Percentiles rank a stretch among this genome's conserved stretches.
Evolutionary conservation across 2,797 vertebrate genomes (phyloP).

Genomic region (Gymnodraco acuticeps): DNA sequence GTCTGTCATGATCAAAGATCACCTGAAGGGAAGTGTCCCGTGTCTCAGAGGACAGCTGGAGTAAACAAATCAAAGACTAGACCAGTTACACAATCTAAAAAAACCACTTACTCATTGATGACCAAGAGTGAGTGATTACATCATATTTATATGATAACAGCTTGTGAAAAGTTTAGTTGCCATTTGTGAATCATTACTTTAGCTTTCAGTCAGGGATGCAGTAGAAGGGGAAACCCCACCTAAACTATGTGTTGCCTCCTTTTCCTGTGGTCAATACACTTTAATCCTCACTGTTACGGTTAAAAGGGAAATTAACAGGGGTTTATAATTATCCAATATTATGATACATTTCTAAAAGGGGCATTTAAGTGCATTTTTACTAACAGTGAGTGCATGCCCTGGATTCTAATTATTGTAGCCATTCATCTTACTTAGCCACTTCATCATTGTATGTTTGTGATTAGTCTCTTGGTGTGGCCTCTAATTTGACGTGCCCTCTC

Average conservation of each 20-base stretch:
- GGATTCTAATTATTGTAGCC: background rate
- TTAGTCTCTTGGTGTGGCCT: background rate
- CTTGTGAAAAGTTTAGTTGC: background rate
- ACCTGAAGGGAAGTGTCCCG: background rate
- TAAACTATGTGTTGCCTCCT: slow-evolving; percentile 2
- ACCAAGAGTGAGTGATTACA: background rate
- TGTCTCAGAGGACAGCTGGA: background rate
- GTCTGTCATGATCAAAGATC: background rate
- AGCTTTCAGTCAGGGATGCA: slow-evolving; percentile 12
- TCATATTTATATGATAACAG: background rate
- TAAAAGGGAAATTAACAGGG: background rate
- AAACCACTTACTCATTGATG: background rate
- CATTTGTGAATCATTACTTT: slow-evolving; percentile 3
- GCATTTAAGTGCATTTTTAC: background rate
- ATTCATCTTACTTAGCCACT: background rate
- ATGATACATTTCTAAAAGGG: background rate
- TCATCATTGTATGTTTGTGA: slow-evolving; percentile 8
- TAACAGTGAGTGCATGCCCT: background rate
- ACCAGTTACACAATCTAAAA: background rate
- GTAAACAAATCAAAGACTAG: background rate
- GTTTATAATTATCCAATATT: too few relatives aligned
- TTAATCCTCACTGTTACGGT: background rate
- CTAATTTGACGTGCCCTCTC: slow-evolving; percentile 24
- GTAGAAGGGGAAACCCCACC: slow-evolving; percentile 38
- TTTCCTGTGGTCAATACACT: slow-evolving; percentile 16